A percentile compares a stretch with the other conserved stretches of the same genome.
Conservation (phyloP, 1,140 invertebrate species). For the Drosophila albomicans region DNA sequence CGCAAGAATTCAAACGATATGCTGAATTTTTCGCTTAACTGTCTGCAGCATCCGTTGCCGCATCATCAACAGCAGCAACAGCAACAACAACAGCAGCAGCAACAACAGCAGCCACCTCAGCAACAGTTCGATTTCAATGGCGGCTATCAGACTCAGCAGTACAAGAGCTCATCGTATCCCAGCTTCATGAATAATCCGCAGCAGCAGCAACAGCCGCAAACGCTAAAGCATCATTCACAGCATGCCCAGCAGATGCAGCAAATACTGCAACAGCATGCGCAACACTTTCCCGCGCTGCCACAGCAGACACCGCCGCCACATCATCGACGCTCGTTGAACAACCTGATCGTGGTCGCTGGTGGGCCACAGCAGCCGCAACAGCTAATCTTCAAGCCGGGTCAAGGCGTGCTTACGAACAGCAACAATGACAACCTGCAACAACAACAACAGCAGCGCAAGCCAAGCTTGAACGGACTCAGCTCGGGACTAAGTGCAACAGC, state of each 20-base stretch:
- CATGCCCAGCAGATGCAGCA: constrained; percentile 82
- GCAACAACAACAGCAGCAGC: constrained; percentile 44
- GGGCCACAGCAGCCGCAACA: constrained; percentile 80
- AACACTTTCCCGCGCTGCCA: constrained; percentile 85
- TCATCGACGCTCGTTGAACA: constrained; percentile 81
- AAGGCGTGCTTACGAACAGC: constrained; percentile 69
- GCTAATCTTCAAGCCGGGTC: constrained; percentile 74
- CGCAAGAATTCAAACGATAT: constrained; percentile 83
- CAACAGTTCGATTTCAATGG: constrained; percentile 66
- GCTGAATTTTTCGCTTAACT: constrained; percentile 74
- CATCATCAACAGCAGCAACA: constrained; percentile 68
- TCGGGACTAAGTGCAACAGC: constrained; percentile 23
- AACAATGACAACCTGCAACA: constrained; percentile 57
- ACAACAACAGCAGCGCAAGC: constrained; percentile 68
- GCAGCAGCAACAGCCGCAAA: constrained; percentile 53
- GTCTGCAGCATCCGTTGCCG: constrained; percentile 62
- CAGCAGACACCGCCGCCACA: constrained; percentile 78
- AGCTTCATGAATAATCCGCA: constrained; percentile 73
- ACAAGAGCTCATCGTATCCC: constrained; percentile 86
- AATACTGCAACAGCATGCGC: constrained; percentile 77
- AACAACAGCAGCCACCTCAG: constrained; percentile 33
- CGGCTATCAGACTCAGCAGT: constrained; percentile 65
- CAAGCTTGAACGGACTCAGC: constrained; percentile 62
- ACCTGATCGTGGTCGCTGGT: constrained; percentile 79
- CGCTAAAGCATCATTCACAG: constrained; percentile 83